phyloP scores from a whole-genome alignment of 2,888 invertebrate genomes.

The Plusia festucae region DNA sequence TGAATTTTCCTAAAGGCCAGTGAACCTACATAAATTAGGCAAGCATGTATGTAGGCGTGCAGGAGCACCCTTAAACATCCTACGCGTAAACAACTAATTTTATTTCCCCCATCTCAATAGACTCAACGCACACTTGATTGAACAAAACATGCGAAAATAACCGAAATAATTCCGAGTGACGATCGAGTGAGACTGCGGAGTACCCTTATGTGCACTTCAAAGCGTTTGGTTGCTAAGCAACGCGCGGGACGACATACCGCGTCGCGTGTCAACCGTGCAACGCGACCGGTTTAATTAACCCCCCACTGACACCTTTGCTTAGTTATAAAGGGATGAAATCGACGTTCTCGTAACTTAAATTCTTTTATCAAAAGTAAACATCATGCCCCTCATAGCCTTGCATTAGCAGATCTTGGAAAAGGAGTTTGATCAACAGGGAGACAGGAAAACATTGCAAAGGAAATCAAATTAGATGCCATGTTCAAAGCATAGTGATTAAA shows the following conservation, averaged over 20 bases:
- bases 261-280: conserved; percentile 47
- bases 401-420: neutral
- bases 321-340: conserved; percentile 35
- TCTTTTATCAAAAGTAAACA: neutral
- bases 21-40: neutral
- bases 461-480: neutral
- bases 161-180: conserved; percentile 30
- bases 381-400: neutral
- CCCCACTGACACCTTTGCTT: conserved; percentile 28
- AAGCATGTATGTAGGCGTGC: neutral
- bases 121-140: conserved; percentile 44
- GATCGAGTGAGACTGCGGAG: conserved; percentile 26
- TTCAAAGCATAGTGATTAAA: too few species aligned
- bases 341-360: conserved; percentile 9
- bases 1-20: neutral
- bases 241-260: conserved; percentile 41
- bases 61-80: conserved; percentile 11
- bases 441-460: too few species aligned
- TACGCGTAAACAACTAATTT: conserved; percentile 36
- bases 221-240: conserved; percentile 51
- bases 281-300: conserved; percentile 47
- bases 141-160: conserved; percentile 45
- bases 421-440: neutral
- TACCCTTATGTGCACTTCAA: conserved; percentile 45
- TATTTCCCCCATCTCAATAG: conserved; percentile 23